Evolutionary conservation across 2,888 invertebrate species (phyloP), one percentile per base, ranked within the genome.

Genomic region (Gerris lacustris): DNA sequence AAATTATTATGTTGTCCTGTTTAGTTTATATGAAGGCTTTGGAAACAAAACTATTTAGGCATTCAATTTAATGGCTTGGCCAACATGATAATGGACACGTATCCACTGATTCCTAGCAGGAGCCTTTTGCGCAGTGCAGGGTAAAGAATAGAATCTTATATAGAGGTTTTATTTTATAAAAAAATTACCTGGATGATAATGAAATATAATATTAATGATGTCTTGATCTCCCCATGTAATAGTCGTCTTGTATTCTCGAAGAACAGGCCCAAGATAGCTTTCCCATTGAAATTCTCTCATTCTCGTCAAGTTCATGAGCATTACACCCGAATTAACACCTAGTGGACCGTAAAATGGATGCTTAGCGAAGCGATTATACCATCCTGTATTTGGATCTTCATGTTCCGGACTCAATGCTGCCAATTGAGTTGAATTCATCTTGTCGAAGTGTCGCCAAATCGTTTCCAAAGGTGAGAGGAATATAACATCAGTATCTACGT

Each of bases 141-240:
- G 31, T 31, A 2, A 31, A 31, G 31, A 31, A 31, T 31, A 31
- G 31, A 2, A 31, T 31, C 31, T 31, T 31, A 31, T 4, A 31
- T 31, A 31, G 31, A 31, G 31, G 31, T 1, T 31, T 31, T 31
- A 1, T 31, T 31, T 2, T 2, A 31, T 2, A 31, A 31, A 31
- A 31, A 63, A 74, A 76, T 77, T 80, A 87, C 87, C 87, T 76
- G 92, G 89, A 82, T 91, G 88, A 80, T 87, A 89, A 80, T 91
- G 90, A 79, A 94, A 93, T 79, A 92, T 89, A 78, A 94, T 92
- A 79, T 94, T 95, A 77, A 94, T 91, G 76, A 94, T 88, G 83
- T 96, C 96, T 83, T 97, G 96, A 82, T 97, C 97, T n/a, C 96
- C 96, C 94, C 94, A 97, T 0, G 94, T 94, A 73, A 96, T 92